These are phyloP conservation scores for Alethe castanea DNA, from an alignment of 2,113 vertebrate genomes.

Conservation along the genomic window DNA sequence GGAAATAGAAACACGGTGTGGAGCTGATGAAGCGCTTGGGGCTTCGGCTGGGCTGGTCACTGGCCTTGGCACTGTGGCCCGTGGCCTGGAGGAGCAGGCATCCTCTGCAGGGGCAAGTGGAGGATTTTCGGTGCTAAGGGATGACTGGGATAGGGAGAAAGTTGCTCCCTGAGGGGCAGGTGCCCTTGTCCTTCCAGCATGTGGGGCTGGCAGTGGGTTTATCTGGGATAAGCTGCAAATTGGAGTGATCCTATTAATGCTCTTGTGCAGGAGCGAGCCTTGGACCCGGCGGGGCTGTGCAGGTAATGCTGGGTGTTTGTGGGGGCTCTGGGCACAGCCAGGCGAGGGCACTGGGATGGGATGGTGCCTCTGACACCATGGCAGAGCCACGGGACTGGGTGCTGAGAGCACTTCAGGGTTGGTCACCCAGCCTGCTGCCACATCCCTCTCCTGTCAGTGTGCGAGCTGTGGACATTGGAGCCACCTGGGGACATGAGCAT, in stretches of 20 bases:
- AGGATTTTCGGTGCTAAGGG: fast-evolving
- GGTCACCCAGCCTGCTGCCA: background rate
- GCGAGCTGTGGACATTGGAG: background rate
- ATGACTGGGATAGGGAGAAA: background rate
- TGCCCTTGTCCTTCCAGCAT: background rate
- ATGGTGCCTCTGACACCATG: background rate
- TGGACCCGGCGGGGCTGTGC: fast-evolving
- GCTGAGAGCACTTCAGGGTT: fast-evolving
- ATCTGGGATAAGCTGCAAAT: background rate
- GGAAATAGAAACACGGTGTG: background rate
- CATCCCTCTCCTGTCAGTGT: fast-evolving
- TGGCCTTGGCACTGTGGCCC: background rate
- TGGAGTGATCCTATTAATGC: background rate
- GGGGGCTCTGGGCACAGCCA: background rate
- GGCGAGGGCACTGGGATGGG: background rate
- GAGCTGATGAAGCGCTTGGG: background rate
- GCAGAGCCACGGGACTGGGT: fast-evolving
- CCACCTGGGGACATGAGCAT: fast-evolving
- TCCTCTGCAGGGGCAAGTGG: background rate
- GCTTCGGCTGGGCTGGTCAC: background rate
- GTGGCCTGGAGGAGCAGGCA: background rate
- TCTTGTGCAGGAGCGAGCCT: background rate
- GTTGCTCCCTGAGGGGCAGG: background rate
- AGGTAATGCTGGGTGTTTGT: background rate
- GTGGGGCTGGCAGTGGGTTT: background rate